phyloP scores from a whole-genome alignment of 1,140 invertebrate species.

The Lerema accius region DNA sequence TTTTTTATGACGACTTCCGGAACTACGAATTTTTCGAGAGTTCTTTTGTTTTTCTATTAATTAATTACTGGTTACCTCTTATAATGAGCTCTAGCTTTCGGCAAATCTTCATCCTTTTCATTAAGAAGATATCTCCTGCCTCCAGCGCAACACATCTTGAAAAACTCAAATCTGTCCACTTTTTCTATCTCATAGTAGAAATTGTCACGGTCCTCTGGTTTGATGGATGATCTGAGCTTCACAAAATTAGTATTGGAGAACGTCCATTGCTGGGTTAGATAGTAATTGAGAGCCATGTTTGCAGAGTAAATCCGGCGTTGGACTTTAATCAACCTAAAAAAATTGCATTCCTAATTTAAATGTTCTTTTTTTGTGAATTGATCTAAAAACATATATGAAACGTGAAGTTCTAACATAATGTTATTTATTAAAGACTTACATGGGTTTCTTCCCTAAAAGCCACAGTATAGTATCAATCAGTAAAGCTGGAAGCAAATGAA shows the following conservation, averaged over 20 bases:
- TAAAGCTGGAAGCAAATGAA: slow-evolving; percentile 88
- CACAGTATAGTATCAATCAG: slow-evolving; percentile 85
- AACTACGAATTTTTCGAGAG: no score
- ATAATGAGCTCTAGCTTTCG: slow-evolving; percentile 70
- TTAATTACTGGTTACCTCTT: slow-evolving; percentile 66
- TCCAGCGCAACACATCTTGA: slow-evolving; percentile 80
- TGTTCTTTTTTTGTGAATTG: no score
- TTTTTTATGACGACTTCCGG: no score
- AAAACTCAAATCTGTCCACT: slow-evolving; percentile 77
- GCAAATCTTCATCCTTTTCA: slow-evolving; percentile 81
- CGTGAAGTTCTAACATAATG: no score
- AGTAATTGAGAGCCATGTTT: slow-evolving; percentile 90
- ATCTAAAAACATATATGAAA: no score
- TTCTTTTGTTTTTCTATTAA: no score
- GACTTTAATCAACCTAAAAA: slow-evolving; percentile 91
- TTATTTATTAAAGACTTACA: no score
- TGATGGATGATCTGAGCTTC: slow-evolving; percentile 84
- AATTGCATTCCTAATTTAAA: no score
- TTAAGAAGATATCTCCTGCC: slow-evolving; percentile 84
- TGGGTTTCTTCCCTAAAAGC: slow-evolving; percentile 86
- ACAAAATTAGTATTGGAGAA: slow-evolving; percentile 90
- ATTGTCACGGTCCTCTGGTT: slow-evolving; percentile 84
- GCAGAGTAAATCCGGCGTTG: slow-evolving; percentile 91
- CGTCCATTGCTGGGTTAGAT: slow-evolving; percentile 91
- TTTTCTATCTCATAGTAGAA: slow-evolving; percentile 85